These are phyloP conservation scores for Drosophila prosaltans DNA, from an alignment of 1,140 invertebrate species.

Conservation along the genomic window DNA sequence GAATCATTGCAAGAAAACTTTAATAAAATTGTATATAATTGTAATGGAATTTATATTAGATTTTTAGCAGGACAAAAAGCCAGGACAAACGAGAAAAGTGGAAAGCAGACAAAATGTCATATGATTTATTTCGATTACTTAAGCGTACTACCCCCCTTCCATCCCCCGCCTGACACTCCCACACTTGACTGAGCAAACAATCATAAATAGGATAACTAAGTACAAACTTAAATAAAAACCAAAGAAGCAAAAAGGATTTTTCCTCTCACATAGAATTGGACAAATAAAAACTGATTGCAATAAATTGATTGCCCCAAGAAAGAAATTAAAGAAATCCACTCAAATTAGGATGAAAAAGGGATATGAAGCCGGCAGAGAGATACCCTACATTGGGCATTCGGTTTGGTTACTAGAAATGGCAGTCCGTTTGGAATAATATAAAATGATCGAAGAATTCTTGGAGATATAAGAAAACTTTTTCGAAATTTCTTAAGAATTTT, in stretches of 20 bases:
- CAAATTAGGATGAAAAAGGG: neutral
- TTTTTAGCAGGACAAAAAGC: constrained; percentile 34
- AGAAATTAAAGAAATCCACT: constrained; percentile 14
- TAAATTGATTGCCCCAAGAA: constrained; percentile 2
- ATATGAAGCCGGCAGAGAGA: neutral
- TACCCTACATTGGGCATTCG: neutral
- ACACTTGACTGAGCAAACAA: neutral
- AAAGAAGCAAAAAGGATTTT: neutral
- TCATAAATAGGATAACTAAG: constrained; percentile 1
- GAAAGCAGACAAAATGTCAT: constrained; percentile 28
- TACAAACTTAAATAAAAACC: constrained; percentile 30
- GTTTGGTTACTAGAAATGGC: no score
- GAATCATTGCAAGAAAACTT: constrained; percentile 56
- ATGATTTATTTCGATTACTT: constrained; percentile 71
- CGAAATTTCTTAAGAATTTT: no score
- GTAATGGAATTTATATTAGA: constrained; percentile 76
- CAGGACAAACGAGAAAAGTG: neutral
- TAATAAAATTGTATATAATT: constrained; percentile 73
- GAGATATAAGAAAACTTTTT: no score
- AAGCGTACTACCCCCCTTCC: constrained; percentile 23
- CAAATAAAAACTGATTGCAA: constrained; percentile 9
- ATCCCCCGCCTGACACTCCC: neutral
- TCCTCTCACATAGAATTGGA: neutral
- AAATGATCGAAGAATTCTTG: no score
- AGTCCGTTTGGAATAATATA: no score